phyloP scores from a whole-genome alignment of 2,797 vertebrate species.

The Setipinna tenuifilis region DNA sequence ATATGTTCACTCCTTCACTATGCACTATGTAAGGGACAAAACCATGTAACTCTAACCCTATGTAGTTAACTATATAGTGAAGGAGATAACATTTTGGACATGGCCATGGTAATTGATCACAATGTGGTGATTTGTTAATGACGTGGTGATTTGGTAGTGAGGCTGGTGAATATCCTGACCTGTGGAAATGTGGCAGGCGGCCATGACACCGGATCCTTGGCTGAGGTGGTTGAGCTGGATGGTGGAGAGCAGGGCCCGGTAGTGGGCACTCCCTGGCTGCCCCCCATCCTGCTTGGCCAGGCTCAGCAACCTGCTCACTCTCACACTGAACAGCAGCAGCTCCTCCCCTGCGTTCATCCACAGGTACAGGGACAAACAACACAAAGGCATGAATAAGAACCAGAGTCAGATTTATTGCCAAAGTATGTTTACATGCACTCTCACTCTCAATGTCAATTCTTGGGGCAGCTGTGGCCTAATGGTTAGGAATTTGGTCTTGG shows the following conservation, averaged over 20 bases:
- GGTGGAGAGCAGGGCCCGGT: constrained; percentile 61
- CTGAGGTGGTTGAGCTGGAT: constrained; percentile 68
- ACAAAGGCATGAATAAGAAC: not conserved
- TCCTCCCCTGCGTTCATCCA: constrained; percentile 69
- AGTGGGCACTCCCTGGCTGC: constrained; percentile 55
- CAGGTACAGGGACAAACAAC: not conserved
- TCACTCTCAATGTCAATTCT: too few species aligned
- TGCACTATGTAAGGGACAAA: too few species aligned
- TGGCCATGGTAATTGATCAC: not conserved
- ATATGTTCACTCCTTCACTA: too few species aligned
- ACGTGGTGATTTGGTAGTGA: not conserved
- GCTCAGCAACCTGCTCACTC: constrained; percentile 71
- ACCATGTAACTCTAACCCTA: too few species aligned
- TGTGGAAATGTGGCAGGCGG: constrained; percentile 59
- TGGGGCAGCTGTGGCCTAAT: too few species aligned
- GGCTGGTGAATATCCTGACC: constrained; percentile 58
- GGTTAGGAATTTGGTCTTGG: too few species aligned
- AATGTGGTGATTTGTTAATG: not conserved
- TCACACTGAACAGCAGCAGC: constrained; percentile 73
- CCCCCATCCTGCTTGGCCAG: constrained; percentile 58
- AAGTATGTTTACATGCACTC: too few species aligned
- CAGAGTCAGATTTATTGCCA: too few species aligned
- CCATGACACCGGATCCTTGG: constrained; percentile 65
- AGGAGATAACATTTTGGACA: not conserved
- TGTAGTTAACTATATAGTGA: too few species aligned